Conservation (phyloP, 2,888 invertebrate genomes). For the Xanthia icteritia region DNA sequence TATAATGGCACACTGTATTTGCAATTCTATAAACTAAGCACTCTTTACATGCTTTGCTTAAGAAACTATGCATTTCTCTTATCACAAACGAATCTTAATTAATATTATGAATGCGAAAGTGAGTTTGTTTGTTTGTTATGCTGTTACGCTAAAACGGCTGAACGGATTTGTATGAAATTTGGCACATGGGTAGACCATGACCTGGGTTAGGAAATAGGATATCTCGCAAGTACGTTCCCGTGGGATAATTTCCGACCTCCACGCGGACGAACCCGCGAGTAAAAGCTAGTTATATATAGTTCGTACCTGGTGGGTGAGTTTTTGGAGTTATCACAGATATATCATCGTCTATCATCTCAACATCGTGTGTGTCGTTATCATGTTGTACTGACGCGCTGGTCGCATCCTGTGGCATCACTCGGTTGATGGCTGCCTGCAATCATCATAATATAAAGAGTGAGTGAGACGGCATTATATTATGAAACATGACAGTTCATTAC, state of each 20-base stretch:
- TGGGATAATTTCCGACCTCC: too few relatives aligned
- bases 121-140: too few relatives aligned
- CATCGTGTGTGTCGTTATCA: slow-evolving; percentile 90
- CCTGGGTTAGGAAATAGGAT: too few relatives aligned
- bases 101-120: too few relatives aligned
- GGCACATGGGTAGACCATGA: too few relatives aligned
- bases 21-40: not conserved
- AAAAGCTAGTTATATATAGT: not conserved
- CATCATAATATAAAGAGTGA: not conserved
- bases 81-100: too few relatives aligned
- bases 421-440: slow-evolving; percentile 86
- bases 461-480: not conserved
- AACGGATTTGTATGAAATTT: too few relatives aligned
- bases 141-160: too few relatives aligned
- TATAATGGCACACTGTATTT: not conserved
- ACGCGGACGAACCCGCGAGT: too few relatives aligned
- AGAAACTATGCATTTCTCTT: too few relatives aligned
- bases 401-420: slow-evolving; percentile 93
- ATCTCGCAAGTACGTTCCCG: too few relatives aligned
- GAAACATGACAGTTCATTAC: not conserved
- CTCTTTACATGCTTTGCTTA: not conserved
- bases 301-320: slow-evolving; percentile 89
- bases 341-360: slow-evolving; percentile 93
- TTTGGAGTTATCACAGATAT: slow-evolving; percentile 91
- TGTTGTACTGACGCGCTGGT: slow-evolving; percentile 74